phyloP scores from a whole-genome alignment of 1,140 invertebrate genomes.

The Hydropsyche tenuis region DNA sequence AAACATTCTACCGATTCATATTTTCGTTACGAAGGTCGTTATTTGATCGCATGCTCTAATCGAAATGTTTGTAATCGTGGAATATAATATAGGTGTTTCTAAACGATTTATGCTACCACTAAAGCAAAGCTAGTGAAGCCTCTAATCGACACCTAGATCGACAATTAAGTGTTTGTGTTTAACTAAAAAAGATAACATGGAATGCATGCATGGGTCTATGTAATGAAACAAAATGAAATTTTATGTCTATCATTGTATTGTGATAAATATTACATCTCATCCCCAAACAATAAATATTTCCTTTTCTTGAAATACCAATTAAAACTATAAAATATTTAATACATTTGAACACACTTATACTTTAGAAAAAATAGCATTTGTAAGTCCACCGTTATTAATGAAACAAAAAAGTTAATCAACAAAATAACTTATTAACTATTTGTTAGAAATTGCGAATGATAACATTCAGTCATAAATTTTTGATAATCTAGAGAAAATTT shows the following conservation, averaged over 20 bases:
- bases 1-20: too few relatives aligned
- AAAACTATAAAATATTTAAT: too few relatives aligned
- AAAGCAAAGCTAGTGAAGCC: conserved; percentile 11
- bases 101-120: background rate
- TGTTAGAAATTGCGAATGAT: too few relatives aligned
- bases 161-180: background rate
- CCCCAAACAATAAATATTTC: background rate
- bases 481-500: too few relatives aligned
- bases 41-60: too few relatives aligned
- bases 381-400: too few relatives aligned
- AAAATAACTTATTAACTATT: background rate
- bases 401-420: background rate
- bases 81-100: background rate
- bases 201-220: background rate
- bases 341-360: too few relatives aligned
- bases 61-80: background rate
- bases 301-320: too few relatives aligned
- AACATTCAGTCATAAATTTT: too few relatives aligned
- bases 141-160: background rate
- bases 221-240: conserved; percentile 17
- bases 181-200: background rate
- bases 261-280: conserved; percentile 16
- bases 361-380: too few relatives aligned
- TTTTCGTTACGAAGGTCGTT: too few relatives aligned
- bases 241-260: conserved; percentile 13